These are phyloP conservation scores for Otus sunia DNA, from an alignment of 2,113 vertebrate genomes.

Conservation along the genomic window DNA sequence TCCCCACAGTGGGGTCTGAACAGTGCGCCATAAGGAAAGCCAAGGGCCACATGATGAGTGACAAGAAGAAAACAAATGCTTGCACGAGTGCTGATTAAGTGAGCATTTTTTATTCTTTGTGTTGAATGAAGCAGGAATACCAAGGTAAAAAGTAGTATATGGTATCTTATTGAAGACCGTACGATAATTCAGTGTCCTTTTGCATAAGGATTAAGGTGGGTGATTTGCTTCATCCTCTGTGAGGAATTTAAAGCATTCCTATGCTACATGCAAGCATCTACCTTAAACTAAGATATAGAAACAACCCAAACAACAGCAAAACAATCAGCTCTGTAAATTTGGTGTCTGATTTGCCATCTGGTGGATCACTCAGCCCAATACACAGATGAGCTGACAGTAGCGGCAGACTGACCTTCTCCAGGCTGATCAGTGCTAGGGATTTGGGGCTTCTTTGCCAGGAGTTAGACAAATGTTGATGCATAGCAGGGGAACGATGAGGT, in stretches of 20 bases:
- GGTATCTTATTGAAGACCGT: not conserved
- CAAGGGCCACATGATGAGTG: not conserved
- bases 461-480: not conserved
- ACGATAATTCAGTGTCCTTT: not conserved
- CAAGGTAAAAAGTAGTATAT: not conserved
- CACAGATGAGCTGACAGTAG: not conserved
- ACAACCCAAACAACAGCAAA: not conserved
- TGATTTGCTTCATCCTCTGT: not conserved
- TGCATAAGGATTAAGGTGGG: not conserved
- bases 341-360: not conserved
- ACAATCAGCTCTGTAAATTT: not conserved
- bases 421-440: not conserved
- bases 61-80: not conserved
- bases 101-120: not conserved
- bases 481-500: not conserved
- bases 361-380: not conserved
- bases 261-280: not conserved
- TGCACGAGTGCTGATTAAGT: not conserved
- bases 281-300: not conserved
- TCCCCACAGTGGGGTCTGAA: not conserved
- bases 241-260: not conserved
- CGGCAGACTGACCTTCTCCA: not conserved
- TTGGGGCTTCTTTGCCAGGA: not conserved
- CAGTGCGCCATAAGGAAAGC: rapidly evolving
- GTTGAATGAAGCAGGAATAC: not conserved